Evolutionary conservation across 2,888 invertebrate species (phyloP), one percentile per base, ranked within the genome.

Genomic region (Melinopterus prodromus): DNA sequence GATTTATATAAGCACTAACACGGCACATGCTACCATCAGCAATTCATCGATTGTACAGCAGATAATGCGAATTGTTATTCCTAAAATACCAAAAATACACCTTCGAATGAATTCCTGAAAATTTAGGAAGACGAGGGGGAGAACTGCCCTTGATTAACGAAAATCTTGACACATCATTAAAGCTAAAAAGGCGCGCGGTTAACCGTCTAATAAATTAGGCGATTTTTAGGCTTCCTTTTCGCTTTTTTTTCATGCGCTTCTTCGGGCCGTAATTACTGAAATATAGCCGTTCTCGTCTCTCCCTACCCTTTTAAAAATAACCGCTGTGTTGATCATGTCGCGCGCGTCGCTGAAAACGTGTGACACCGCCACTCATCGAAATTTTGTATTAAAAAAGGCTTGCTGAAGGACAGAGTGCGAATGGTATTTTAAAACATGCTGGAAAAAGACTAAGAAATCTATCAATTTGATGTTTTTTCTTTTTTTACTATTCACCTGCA

Each of bases 1-100:
- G 53, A 53, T 53, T 53, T 53, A 53, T 53, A 53, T 53, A 53
- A 53, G 53, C 53, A 53, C 53, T 53, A 53, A 53, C 53, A 53
- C 53, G 53, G 53, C 53, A 53, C 53, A 53, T 53, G 53, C 5
- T 53, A 53, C 26, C 26, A 26, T 26, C 26, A 53, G 53, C 53
- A 53, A 26, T 26, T 26, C 26, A 26, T 26, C 26, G 26, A 26
- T 26, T 26, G 26, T 26, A 26, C 26, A 26, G 26, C 53, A 53
- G 53, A 53, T 53, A 53, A 53, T 53, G 53, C 53, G 53, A 53
- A 53, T 53, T 53, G 53, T 53, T 53, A 9, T 53, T 53, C 53
- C 53, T 1, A 53, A 53, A 53, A 53, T 53, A 53, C 26, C 26
- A 26, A 26, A 26, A 26, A 26, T 26, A 26, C 26, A 26, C 26